Evolutionary conservation across 2,797 vertebrate genomes (phyloP).

Genomic region (Galagoides demidoff): DNA sequence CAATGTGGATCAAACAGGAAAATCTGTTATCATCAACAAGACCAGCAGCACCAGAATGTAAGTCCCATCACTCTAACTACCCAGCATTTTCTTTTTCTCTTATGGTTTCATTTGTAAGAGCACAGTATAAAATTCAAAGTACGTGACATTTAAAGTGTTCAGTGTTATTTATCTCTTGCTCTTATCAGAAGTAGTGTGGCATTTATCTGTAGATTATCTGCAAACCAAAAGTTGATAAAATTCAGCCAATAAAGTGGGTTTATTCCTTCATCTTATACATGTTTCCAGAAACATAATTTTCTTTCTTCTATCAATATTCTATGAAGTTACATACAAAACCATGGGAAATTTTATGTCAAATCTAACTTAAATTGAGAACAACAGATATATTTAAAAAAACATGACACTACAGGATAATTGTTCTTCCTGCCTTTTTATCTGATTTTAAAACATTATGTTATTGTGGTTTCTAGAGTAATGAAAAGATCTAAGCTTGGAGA

Average conservation of each 20-base stretch:
- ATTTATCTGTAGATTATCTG: conserved; percentile 18
- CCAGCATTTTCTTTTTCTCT: conserved; percentile 30
- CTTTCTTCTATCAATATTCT: not conserved
- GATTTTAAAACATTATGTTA: not conserved
- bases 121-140: not conserved
- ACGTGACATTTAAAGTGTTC: conserved; percentile 8
- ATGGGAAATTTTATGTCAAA: conserved; percentile 10
- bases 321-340: not conserved
- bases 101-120: conserved; percentile 51
- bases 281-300: not conserved
- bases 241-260: conserved; percentile 1
- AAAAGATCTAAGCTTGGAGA: not conserved
- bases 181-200: not conserved
- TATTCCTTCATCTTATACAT: not conserved
- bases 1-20: conserved; percentile 98
- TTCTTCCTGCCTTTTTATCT: not conserved
- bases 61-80: conserved; percentile 73
- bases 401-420: not conserved
- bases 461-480: not conserved
- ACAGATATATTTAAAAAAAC: not conserved
- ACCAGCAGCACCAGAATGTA: conserved; percentile 97
- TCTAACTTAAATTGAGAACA: conserved; percentile 1
- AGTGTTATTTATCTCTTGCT: conserved; percentile 38
- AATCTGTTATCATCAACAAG: conserved; percentile 97
- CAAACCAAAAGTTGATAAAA: conserved; percentile 24